Percentiles rank a stretch among this genome's conserved stretches.
Conservation (phyloP, 2,888 invertebrate species). For the Rhopalosiphum nymphaeae region DNA sequence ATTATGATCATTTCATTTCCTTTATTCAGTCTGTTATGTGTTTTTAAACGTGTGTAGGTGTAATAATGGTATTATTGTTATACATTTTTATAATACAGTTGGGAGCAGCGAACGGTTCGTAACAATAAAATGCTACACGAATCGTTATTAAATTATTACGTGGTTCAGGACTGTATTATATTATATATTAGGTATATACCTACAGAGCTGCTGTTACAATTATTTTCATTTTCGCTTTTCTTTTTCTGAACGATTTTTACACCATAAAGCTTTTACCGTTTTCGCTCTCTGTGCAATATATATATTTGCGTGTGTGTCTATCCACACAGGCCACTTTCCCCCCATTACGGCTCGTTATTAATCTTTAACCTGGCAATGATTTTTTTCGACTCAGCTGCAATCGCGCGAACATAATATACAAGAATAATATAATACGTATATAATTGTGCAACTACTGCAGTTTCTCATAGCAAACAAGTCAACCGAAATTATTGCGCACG, state of each 20-base stretch:
- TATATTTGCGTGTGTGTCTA: neutral
- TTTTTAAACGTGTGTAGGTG: neutral
- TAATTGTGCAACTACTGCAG: constrained; percentile 2
- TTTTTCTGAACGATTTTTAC: neutral
- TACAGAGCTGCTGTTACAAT: neutral
- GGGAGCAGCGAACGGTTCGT: neutral
- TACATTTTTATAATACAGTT: neutral
- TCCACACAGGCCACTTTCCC: neutral
- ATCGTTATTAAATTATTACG: neutral
- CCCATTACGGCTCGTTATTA: neutral
- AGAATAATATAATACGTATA: neutral
- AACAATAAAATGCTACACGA: neutral
- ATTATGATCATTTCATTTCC: neutral
- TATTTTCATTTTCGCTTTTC: neutral
- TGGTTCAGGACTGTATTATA: neutral
- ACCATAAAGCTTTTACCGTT: neutral
- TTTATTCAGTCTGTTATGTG: neutral
- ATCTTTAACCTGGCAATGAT: constrained; percentile 3
- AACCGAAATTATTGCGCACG: neutral
- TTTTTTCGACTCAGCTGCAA: neutral
- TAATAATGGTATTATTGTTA: neutral
- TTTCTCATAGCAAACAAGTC: neutral
- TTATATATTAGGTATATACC: neutral
- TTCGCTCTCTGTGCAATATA: neutral
- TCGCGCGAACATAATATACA: neutral